Evolutionary conservation across 1,140 invertebrate species (phyloP).

Genomic region (Acromyrmex charruanus): DNA sequence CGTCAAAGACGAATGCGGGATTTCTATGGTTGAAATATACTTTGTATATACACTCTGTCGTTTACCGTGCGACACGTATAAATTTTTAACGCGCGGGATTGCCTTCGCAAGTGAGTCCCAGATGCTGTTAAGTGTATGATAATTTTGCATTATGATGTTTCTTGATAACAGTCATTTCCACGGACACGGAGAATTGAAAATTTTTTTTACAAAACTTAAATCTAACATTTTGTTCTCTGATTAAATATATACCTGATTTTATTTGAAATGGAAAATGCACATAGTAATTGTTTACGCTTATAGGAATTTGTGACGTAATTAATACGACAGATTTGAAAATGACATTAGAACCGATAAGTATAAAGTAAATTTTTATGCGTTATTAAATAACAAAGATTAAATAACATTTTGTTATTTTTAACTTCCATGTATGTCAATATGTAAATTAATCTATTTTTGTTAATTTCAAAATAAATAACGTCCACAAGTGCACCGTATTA

Average conservation of each 20-base stretch:
- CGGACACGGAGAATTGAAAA: neutral
- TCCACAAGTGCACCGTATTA: too few relatives aligned
- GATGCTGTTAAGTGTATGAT: neutral
- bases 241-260: slow-evolving; percentile 10
- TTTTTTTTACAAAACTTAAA: neutral
- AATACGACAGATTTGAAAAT: neutral
- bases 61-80: slow-evolving; percentile 47
- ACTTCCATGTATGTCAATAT: too few relatives aligned
- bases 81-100: slow-evolving; percentile 29
- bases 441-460: too few relatives aligned
- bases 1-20: slow-evolving; percentile 41
- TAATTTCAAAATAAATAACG: too few relatives aligned
- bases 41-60: slow-evolving; percentile 33
- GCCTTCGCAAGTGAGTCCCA: slow-evolving; percentile 15
- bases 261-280: neutral
- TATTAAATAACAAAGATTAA: too few relatives aligned
- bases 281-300: neutral
- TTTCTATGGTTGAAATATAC: slow-evolving; percentile 45
- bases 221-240: neutral
- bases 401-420: too few relatives aligned
- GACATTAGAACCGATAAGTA: neutral
- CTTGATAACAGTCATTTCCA: slow-evolving; percentile 43
- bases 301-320: neutral
- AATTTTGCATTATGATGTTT: slow-evolving; percentile 22
- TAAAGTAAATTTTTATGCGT: neutral